Percentiles rank a stretch among this genome's conserved stretches.
phyloP scores from a whole-genome alignment of 2,113 vertebrate species.

The Daphoenositta chrysoptera region DNA sequence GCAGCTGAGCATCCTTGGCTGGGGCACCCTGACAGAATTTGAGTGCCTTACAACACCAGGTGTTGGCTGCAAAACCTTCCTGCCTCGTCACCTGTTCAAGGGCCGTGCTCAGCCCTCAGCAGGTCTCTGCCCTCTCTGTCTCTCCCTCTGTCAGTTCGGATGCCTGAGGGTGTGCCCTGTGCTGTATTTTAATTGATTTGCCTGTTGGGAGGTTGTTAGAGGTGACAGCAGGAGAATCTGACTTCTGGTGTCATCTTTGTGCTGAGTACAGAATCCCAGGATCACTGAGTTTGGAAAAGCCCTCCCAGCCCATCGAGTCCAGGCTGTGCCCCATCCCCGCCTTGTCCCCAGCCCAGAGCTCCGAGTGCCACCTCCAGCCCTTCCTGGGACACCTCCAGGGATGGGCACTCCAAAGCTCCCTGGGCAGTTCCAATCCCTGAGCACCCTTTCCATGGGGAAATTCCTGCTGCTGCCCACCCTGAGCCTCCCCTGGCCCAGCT shows the following conservation, averaged over 20 bases:
- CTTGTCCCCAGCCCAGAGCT: background rate
- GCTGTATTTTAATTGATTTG: background rate
- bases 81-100: background rate
- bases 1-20: too few species aligned
- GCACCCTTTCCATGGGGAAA: background rate
- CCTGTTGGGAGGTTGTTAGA: background rate
- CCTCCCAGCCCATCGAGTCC: accelerated
- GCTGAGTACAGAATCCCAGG: background rate
- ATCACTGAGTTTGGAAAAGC: accelerated
- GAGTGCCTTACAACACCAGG: too few species aligned
- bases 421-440: background rate
- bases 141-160: background rate
- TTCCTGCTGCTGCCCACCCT: accelerated
- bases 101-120: background rate
- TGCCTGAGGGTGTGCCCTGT: background rate
- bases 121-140: background rate
- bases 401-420: background rate
- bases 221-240: background rate
- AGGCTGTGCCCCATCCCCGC: accelerated
- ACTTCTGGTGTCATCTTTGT: background rate
- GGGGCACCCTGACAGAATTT: too few species aligned
- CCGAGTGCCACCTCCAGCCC: background rate
- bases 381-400: background rate
- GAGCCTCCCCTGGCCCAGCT: background rate
- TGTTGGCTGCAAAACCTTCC: background rate